These are phyloP conservation scores for Nymphicus hollandicus DNA, from an alignment of 2,113 vertebrate genomes.

Conservation along the genomic window DNA sequence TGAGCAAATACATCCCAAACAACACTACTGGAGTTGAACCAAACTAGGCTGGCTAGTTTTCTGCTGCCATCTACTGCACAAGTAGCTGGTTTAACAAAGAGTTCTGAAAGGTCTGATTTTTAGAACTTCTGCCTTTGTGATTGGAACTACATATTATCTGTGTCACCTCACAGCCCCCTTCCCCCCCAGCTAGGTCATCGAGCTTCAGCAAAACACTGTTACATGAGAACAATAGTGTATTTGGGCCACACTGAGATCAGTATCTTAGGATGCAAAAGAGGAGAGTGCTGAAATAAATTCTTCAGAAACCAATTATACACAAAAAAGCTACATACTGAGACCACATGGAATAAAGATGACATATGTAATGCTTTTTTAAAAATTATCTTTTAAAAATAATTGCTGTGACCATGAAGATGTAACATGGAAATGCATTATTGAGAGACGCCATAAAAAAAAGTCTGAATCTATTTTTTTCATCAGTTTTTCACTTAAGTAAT, in stretches of 20 bases:
- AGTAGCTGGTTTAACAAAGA: background rate
- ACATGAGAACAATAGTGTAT: background rate
- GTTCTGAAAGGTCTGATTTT: background rate
- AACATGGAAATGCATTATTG: background rate
- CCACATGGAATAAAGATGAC: background rate
- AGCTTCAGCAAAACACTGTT: background rate
- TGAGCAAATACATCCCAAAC: background rate
- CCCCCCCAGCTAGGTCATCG: background rate
- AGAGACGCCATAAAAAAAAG: background rate
- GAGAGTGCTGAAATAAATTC: background rate
- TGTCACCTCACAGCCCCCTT: background rate
- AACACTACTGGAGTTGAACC: background rate
- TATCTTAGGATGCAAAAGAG: background rate
- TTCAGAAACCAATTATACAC: background rate
- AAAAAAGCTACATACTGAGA: background rate
- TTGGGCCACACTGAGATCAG: background rate
- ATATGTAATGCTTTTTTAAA: background rate
- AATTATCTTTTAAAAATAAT: background rate
- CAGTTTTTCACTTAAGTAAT: background rate
- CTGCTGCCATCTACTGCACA: constrained; percentile 60
- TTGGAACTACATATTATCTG: background rate
- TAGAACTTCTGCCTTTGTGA: background rate
- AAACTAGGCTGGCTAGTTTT: background rate
- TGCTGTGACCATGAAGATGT: background rate
- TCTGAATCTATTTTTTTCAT: background rate